A percentile compares a stretch with the other conserved stretches of the same genome.
These are phyloP conservation scores for Ivindomyrus marchei DNA, from an alignment of 2,113 vertebrate genomes.

Conservation along the genomic window DNA sequence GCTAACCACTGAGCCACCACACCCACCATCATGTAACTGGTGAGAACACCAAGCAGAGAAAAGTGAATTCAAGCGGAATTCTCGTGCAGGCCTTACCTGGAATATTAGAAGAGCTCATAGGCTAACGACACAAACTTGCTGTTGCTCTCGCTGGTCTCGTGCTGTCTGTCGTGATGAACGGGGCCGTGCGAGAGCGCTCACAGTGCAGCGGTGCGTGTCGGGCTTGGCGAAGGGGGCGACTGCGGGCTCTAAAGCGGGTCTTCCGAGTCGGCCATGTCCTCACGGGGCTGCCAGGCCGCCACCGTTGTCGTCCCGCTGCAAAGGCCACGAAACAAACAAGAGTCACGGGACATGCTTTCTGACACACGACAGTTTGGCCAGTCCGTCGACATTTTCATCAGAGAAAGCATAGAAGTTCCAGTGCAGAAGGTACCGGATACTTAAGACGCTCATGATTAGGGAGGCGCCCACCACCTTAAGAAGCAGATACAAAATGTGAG, in stretches of 20 bases:
- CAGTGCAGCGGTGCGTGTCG: background rate
- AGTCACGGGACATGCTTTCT: background rate
- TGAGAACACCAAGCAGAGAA: background rate
- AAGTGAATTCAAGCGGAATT: background rate
- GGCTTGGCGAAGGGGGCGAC: background rate
- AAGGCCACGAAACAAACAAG: background rate
- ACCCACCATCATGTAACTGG: background rate
- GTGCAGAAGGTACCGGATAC: background rate
- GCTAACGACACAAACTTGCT: background rate
- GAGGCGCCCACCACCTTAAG: background rate
- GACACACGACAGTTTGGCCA: background rate
- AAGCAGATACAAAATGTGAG: background rate
- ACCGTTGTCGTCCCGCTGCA: slow-evolving; percentile 20
- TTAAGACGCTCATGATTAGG: background rate
- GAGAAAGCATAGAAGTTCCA: background rate
- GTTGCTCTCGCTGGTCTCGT: background rate
- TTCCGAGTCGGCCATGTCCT: slow-evolving; percentile 37
- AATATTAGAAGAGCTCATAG: slow-evolving; percentile 40
- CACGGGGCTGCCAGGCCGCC: slow-evolving; percentile 2
- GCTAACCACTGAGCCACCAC: background rate
- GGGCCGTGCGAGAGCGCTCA: background rate
- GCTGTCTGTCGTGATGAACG: background rate
- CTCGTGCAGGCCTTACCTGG: slow-evolving; percentile 30
- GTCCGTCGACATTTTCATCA: background rate
- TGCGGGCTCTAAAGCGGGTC: slow-evolving; percentile 39